Percentiles rank a stretch among this genome's conserved stretches.
Conservation (phyloP, 2,113 vertebrate species). For the Cinclus mexicanus region DNA sequence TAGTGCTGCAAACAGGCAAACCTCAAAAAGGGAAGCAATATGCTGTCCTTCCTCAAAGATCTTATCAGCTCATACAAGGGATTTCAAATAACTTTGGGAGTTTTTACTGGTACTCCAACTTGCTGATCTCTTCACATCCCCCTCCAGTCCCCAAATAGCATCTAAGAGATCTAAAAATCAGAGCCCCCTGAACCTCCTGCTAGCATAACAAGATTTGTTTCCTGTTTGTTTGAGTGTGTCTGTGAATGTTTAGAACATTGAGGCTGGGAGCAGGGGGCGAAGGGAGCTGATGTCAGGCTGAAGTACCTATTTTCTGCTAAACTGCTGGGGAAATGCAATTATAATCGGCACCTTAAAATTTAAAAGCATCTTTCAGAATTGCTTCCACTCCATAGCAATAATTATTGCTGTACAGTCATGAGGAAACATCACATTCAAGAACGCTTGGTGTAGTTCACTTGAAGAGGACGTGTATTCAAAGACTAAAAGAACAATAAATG, state of each 20-base stretch:
- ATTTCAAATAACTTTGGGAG: background rate
- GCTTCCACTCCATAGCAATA: background rate
- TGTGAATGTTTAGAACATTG: background rate
- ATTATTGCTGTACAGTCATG: constrained; percentile 21
- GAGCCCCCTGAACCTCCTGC: constrained; percentile 28
- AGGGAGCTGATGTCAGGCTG: background rate
- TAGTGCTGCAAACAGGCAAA: background rate
- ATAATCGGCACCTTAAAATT: background rate
- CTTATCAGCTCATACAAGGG: background rate
- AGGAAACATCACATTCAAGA: background rate
- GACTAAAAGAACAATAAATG: constrained; percentile 13
- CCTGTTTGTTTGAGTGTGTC: constrained; percentile 14
- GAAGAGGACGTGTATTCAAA: background rate
- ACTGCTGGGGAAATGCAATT: constrained; percentile 9
- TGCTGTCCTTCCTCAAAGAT: background rate
- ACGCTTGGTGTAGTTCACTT: background rate
- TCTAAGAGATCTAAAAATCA: constrained; percentile 29
- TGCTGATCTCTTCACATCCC: background rate
- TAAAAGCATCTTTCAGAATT: constrained; percentile 29
- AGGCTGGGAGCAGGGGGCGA: background rate
- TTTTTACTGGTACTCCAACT: background rate
- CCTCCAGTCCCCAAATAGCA: background rate
- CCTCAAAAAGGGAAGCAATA: background rate
- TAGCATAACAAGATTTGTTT: constrained; percentile 41
- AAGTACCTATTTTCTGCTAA: background rate